These are phyloP conservation scores for Mesitornis unicolor DNA, from an alignment of 2,113 vertebrate genomes.

Conservation along the genomic window DNA sequence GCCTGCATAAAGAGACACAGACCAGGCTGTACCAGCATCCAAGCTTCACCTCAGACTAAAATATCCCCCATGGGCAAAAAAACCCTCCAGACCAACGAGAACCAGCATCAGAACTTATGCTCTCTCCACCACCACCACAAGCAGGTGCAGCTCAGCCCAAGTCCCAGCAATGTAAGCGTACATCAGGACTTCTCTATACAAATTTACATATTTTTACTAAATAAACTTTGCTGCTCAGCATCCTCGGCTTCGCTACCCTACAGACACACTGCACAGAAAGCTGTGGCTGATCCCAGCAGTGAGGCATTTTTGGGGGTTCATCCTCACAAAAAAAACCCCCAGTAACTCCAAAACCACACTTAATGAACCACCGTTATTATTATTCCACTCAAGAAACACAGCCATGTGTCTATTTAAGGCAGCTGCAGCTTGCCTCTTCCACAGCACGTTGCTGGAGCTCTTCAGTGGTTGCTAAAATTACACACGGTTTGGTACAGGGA, in stretches of 20 bases:
- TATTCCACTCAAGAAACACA: background rate
- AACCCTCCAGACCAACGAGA: background rate
- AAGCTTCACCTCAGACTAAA: background rate
- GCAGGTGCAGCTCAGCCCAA: background rate
- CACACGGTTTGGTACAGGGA: background rate
- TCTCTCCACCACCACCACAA: background rate
- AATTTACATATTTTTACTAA: background rate
- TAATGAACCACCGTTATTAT: background rate
- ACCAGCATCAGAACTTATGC: background rate
- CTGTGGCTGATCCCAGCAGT: background rate
- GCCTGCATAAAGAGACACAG: background rate
- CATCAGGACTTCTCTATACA: background rate
- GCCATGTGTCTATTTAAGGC: background rate
- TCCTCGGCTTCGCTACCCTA: background rate
- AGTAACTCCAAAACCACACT: background rate
- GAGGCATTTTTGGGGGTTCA: background rate
- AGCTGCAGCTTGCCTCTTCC: background rate
- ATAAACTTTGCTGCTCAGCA: background rate
- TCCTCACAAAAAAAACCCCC: background rate
- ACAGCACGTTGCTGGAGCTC: background rate
- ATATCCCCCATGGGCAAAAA: accelerated
- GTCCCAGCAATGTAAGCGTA: background rate
- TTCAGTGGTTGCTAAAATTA: conserved; percentile 3
- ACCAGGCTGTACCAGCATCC: background rate
- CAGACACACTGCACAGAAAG: background rate